phyloP scores from a whole-genome alignment of 2,797 vertebrate species.

The Lagodon rhomboides region DNA sequence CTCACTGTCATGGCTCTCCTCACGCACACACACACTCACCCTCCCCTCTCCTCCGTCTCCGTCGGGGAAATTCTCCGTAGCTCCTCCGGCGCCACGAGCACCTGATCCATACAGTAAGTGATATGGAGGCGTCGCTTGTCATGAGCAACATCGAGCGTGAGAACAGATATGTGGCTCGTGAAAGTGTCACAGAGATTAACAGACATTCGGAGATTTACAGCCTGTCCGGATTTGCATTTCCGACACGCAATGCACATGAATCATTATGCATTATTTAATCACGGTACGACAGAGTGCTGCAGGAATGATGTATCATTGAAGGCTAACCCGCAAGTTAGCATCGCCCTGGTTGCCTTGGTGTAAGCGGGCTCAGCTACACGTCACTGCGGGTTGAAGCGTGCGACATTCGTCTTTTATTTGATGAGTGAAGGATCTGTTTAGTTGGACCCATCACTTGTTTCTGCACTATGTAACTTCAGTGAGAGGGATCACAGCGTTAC shows the following conservation, averaged over 20 bases:
- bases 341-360: no score
- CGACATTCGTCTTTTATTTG: no score
- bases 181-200: slow-evolving; percentile 81
- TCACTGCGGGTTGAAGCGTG: no score
- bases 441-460: no score
- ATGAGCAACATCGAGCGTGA: slow-evolving; percentile 74
- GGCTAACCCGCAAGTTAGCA: no score
- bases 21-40: slow-evolving; percentile 47
- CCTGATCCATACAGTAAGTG: slow-evolving; percentile 81
- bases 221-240: background rate
- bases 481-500: no score
- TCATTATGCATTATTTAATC: slow-evolving; percentile 6
- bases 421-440: no score
- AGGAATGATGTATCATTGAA: no score
- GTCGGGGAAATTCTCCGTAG: slow-evolving; percentile 42
- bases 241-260: background rate
- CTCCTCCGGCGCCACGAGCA: slow-evolving; percentile 77
- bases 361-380: no score
- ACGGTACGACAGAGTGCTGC: no score
- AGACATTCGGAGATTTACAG: slow-evolving; percentile 49
- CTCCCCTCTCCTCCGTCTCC: slow-evolving; percentile 14
- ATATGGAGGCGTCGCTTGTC: slow-evolving; percentile 67
- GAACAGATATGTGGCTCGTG: slow-evolving; percentile 81
- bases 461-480: no score
- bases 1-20: slow-evolving; percentile 79